Conservation (phyloP, 2,888 invertebrate species). For the Magallana nippona region DNA sequence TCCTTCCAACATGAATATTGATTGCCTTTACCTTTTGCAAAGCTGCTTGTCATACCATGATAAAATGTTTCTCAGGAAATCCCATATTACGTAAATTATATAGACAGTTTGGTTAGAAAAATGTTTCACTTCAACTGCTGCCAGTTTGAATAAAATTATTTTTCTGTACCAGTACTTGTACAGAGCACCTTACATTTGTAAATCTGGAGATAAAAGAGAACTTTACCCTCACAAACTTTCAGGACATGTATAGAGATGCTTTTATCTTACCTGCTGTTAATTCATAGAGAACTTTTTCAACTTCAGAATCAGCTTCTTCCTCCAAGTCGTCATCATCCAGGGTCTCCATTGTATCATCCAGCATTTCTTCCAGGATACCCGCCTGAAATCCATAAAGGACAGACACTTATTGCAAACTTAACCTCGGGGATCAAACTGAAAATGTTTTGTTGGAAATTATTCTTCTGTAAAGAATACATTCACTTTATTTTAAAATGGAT, state of each 20-base stretch:
- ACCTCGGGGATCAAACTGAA: too few species aligned
- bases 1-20: too few species aligned
- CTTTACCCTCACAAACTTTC: background rate
- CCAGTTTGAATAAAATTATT: background rate
- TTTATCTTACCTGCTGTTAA: conserved; percentile 76
- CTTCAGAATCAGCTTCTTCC: conserved; percentile 95
- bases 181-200: background rate
- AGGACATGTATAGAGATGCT: background rate
- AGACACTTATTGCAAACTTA: conserved; percentile 79
- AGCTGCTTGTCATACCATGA: too few species aligned
- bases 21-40: too few species aligned
- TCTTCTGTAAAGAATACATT: too few species aligned
- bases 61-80: too few species aligned
- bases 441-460: too few species aligned
- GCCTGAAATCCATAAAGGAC: conserved; percentile 82
- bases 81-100: too few species aligned
- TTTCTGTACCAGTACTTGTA: background rate
- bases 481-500: too few species aligned
- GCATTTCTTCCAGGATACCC: conserved; percentile 99
- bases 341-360: conserved; percentile 97
- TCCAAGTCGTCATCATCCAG: conserved; percentile 96
- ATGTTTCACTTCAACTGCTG: too few species aligned
- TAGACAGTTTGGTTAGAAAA: too few species aligned
- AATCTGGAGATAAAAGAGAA: background rate
- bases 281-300: conserved; percentile 88